Percentiles rank a stretch among this genome's conserved stretches.
Evolutionary conservation across 2,797 vertebrate species (phyloP).

Genomic region (Epinephelus awoara): DNA sequence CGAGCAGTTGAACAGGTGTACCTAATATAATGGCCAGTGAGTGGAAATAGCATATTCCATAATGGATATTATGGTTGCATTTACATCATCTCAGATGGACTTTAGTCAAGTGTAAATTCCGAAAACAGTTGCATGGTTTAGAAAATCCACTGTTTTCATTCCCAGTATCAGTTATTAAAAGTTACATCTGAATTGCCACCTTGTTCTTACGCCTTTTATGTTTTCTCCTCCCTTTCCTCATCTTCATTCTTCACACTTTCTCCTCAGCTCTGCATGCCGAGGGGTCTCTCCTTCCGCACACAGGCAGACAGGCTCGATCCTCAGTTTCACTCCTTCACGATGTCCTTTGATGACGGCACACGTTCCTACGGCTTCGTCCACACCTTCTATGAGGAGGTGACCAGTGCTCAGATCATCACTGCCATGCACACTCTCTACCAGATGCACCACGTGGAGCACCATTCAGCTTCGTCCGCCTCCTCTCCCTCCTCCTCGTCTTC

Average conservation of each 20-base stretch:
- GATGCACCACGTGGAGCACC: conserved; percentile 97
- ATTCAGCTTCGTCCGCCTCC: conserved; percentile 85
- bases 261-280: conserved; percentile 95
- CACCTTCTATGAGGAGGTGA: conserved; percentile 97
- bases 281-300: conserved; percentile 95
- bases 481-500: conserved; percentile 87
- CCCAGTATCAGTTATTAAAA: neutral
- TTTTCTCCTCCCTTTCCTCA: neutral
- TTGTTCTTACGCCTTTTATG: conserved; percentile 3
- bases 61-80: neutral
- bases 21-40: no score
- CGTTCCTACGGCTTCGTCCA: conserved; percentile 96
- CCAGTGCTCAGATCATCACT: conserved; percentile 92
- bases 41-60: neutral
- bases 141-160: neutral
- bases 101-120: neutral
- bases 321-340: conserved; percentile 95
- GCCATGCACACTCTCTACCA: conserved; percentile 98
- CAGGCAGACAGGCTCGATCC: conserved; percentile 90
- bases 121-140: neutral
- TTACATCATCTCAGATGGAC: neutral
- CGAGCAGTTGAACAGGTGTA: no score
- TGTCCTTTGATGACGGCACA: conserved; percentile 92
- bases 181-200: neutral
- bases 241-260: conserved; percentile 2